These are phyloP conservation scores for Neocloeon triangulifer DNA, from an alignment of 1,140 invertebrate genomes.

Conservation along the genomic window DNA sequence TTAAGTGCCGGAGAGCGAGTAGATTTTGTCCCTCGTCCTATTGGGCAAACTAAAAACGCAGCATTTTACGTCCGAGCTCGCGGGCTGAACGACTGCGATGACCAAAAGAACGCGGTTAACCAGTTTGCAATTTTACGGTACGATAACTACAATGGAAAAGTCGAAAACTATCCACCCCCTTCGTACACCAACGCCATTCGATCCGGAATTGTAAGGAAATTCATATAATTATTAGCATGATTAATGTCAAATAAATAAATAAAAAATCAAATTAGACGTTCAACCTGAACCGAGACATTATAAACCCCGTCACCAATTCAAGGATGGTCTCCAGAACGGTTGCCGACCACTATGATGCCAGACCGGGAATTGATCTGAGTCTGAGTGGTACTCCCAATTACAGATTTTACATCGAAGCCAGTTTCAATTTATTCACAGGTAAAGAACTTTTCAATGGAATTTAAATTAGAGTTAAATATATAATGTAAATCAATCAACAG, in stretches of 20 bases:
- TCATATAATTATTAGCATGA: no score
- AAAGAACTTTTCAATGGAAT: background rate
- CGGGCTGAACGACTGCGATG: conserved; percentile 66
- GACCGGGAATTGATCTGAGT: no score
- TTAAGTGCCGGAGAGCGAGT: conserved; percentile 70
- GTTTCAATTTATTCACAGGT: background rate
- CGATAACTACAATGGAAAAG: conserved; percentile 18
- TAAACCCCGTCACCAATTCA: background rate
- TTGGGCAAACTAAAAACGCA: no score
- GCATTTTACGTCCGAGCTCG: conserved; percentile 70
- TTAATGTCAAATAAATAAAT: background rate
- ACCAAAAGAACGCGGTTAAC: conserved; percentile 50
- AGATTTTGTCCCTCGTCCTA: conserved; percentile 44
- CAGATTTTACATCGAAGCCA: no score
- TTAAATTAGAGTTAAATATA: background rate
- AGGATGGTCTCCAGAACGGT: no score
- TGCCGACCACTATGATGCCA: no score
- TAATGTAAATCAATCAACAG: no score
- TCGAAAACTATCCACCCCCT: no score
- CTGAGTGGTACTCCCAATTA: no score
- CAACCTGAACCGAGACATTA: background rate
- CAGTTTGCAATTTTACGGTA: conserved; percentile 69
- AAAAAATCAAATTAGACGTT: background rate
- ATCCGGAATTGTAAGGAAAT: no score
- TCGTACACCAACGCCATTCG: no score